Evolutionary conservation across 2,888 invertebrate genomes (phyloP).

Genomic region (Hesperia comma): DNA sequence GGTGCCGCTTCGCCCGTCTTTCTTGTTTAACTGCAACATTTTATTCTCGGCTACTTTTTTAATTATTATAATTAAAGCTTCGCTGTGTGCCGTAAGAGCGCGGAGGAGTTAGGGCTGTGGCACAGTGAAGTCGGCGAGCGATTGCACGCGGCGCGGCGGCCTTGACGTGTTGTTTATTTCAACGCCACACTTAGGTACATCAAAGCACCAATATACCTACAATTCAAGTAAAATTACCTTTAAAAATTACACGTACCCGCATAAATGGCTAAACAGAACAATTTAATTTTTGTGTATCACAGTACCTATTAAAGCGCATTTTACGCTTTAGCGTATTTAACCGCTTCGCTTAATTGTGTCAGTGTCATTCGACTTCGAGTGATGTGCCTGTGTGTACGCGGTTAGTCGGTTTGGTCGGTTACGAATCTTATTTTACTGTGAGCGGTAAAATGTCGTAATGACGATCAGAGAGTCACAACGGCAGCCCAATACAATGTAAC

Average conservation of each 20-base stretch:
- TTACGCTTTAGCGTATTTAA: neutral
- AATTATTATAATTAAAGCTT: conserved; percentile 69
- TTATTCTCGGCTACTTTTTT: conserved; percentile 58
- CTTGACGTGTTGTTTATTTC: neutral
- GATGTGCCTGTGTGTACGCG: conserved; percentile 37
- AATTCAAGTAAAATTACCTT: too few relatives aligned
- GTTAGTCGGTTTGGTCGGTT: conserved; percentile 25
- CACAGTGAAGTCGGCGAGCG: conserved; percentile 39
- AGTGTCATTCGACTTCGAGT: conserved; percentile 13
- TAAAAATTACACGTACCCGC: too few relatives aligned
- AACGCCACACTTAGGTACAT: neutral
- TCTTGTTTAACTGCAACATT: conserved; percentile 60
- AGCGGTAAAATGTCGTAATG: conserved; percentile 50
- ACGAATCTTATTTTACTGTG: conserved; percentile 30
- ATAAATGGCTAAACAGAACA: too few relatives aligned
- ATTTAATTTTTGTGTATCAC: too few relatives aligned
- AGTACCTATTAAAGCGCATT: neutral
- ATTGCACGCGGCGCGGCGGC: neutral
- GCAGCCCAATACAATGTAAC: conserved; percentile 39
- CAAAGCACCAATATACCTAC: too few relatives aligned
- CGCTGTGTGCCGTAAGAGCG: conserved; percentile 51
- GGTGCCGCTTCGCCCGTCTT: conserved; percentile 53
- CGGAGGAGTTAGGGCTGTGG: conserved; percentile 26
- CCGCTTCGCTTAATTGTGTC: conserved; percentile 10
- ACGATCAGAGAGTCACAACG: conserved; percentile 54